phyloP scores from a whole-genome alignment of 2,113 vertebrate species.

The Equus quagga region DNA sequence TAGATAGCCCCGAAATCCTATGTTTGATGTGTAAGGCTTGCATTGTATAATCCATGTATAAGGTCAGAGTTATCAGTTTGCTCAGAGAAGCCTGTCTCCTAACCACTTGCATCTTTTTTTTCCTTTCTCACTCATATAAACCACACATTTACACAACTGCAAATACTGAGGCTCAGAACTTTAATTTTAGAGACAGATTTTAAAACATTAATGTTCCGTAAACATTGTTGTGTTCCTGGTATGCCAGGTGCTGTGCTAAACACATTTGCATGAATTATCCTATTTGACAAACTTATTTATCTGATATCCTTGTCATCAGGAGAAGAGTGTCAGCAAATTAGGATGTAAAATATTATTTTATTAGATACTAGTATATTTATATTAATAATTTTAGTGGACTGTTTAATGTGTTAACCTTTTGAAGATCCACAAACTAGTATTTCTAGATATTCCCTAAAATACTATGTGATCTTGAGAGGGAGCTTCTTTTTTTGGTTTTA shows the following conservation, averaged over 20 bases:
- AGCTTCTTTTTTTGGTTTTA: conserved; percentile 20
- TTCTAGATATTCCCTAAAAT: conserved; percentile 33
- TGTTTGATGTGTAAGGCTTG: not conserved
- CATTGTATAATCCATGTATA: not conserved
- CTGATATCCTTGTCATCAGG: not conserved
- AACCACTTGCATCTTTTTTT: not conserved
- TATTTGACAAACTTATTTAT: conserved; percentile 36
- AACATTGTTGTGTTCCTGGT: not conserved
- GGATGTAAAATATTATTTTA: conserved; percentile 25
- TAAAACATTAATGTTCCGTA: conserved; percentile 22
- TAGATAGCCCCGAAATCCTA: not conserved
- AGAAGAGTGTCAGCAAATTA: conserved; percentile 50
- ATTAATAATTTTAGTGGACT: conserved; percentile 45
- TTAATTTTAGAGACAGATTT: conserved; percentile 36
- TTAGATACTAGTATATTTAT: conserved; percentile 28
- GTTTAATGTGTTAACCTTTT: conserved; percentile 38
- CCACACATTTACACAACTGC: not conserved
- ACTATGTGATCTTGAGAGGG: conserved; percentile 16
- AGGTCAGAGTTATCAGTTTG: not conserved
- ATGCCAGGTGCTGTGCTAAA: not conserved
- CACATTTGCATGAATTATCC: not conserved
- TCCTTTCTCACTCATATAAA: conserved; percentile 8
- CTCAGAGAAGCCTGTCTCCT: not conserved
- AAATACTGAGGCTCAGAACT: not conserved
- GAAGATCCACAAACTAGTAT: not conserved